Evolutionary conservation across 2,888 invertebrate species (phyloP).

Genomic region (Cryptus armator): DNA sequence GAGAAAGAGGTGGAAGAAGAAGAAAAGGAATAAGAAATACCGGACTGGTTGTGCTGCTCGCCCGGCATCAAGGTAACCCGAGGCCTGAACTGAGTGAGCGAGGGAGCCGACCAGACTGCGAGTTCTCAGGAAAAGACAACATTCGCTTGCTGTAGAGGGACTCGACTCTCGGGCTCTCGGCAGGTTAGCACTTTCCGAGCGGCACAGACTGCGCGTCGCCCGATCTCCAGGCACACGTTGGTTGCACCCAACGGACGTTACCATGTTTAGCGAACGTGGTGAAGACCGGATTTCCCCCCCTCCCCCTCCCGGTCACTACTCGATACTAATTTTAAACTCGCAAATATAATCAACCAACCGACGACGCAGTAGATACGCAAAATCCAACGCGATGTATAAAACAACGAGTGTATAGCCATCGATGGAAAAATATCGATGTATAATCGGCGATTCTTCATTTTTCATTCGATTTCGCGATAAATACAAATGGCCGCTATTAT

Average conservation of each 20-base stretch:
- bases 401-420: not conserved
- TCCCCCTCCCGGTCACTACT: conserved; percentile 11
- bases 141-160: conserved; percentile 33
- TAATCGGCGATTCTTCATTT: not conserved
- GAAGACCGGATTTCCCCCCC: conserved; percentile 68
- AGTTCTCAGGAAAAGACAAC: conserved; percentile 38
- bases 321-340: conserved; percentile 49
- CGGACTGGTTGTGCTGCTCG: conserved; percentile 43
- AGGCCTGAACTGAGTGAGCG: conserved; percentile 27
- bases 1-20: not conserved
- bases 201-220: conserved; percentile 79
- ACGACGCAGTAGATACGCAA: conserved; percentile 16
- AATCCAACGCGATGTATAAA: conserved; percentile 8
- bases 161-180: conserved; percentile 56
- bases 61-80: conserved; percentile 35
- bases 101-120: conserved; percentile 28
- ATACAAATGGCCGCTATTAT: not conserved
- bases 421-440: not conserved
- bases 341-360: conserved; percentile 24
- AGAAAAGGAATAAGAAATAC: conserved; percentile 17
- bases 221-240: conserved; percentile 64
- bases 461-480: not conserved
- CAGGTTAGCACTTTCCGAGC: conserved; percentile 69
- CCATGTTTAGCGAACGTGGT: conserved; percentile 72
- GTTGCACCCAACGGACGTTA: conserved; percentile 70